Evolutionary conservation across 1,140 invertebrate genomes (phyloP).

Genomic region (Aphelinus atriplicis): DNA sequence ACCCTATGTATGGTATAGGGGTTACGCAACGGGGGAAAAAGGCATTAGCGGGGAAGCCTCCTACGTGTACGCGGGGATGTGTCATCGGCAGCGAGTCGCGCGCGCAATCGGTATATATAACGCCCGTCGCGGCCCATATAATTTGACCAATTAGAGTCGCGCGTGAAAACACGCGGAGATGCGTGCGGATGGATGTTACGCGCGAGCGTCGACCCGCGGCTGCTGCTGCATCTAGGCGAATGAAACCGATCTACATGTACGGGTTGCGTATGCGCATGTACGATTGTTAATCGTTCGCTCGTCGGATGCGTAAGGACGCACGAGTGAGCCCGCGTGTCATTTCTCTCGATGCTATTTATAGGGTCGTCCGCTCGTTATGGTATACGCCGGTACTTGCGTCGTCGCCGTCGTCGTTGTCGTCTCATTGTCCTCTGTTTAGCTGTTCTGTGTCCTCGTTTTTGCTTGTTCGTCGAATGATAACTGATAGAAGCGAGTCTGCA

Average conservation of each 20-base stretch:
- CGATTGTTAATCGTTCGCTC: constrained; percentile 24
- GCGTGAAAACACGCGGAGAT: not conserved
- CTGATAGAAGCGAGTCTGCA: too few species aligned
- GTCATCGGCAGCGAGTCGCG: constrained; percentile 15
- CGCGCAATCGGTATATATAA: not conserved
- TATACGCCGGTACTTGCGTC: too few species aligned
- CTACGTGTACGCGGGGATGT: not conserved
- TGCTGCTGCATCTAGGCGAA: constrained; percentile 12
- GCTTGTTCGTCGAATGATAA: too few species aligned
- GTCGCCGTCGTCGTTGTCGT: too few species aligned
- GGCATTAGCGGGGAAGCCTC: too few species aligned
- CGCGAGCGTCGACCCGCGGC: constrained; percentile 19
- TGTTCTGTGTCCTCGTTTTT: too few species aligned
- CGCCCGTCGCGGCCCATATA: not conserved
- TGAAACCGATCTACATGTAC: constrained; percentile 27
- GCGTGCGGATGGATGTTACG: not conserved
- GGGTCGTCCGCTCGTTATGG: too few species aligned
- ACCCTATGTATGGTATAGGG: too few species aligned
- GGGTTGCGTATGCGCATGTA: not conserved
- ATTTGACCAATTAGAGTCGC: constrained; percentile 31
- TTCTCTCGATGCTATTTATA: constrained; percentile 5
- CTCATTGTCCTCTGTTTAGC: too few species aligned
- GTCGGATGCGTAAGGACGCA: too few species aligned
- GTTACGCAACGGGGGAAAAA: too few species aligned
- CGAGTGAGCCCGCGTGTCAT: too few species aligned